These are phyloP conservation scores for Fregata magnificens DNA, from an alignment of 2,113 vertebrate genomes.

Conservation along the genomic window DNA sequence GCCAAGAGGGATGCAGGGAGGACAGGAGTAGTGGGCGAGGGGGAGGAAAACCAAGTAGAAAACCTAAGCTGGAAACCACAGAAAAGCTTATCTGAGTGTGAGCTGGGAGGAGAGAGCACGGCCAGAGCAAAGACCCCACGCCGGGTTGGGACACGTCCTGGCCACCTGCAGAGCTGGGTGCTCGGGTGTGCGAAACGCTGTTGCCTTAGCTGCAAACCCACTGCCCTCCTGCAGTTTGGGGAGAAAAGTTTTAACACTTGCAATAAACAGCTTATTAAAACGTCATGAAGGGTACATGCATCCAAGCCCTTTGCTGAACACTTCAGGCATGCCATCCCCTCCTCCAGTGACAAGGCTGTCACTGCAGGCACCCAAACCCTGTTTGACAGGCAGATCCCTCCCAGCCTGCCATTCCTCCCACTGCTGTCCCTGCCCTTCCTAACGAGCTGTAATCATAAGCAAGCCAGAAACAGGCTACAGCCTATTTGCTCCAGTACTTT, in stretches of 20 bases:
- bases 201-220: neutral
- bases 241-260: too few species aligned
- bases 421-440: neutral
- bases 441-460: neutral
- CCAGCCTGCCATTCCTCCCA: too few species aligned
- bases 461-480: neutral
- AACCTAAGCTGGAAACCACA: neutral
- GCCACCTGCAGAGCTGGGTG: neutral
- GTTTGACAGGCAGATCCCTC: neutral
- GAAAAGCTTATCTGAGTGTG: too few species aligned
- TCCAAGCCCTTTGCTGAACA: neutral
- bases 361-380: neutral
- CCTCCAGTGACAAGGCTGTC: accelerated
- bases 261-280: neutral
- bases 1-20: neutral
- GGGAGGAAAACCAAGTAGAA: neutral
- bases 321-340: neutral
- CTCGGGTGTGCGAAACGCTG: accelerated
- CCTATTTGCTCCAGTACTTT: neutral
- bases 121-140: neutral
- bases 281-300: accelerated
- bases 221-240: neutral
- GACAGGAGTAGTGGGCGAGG: neutral
- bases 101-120: neutral
- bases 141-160: accelerated